A percentile compares a stretch with the other conserved stretches of the same genome.
These are phyloP conservation scores for Sarcophaga peregrina DNA, from an alignment of 1,140 invertebrate genomes.

Conservation along the genomic window DNA sequence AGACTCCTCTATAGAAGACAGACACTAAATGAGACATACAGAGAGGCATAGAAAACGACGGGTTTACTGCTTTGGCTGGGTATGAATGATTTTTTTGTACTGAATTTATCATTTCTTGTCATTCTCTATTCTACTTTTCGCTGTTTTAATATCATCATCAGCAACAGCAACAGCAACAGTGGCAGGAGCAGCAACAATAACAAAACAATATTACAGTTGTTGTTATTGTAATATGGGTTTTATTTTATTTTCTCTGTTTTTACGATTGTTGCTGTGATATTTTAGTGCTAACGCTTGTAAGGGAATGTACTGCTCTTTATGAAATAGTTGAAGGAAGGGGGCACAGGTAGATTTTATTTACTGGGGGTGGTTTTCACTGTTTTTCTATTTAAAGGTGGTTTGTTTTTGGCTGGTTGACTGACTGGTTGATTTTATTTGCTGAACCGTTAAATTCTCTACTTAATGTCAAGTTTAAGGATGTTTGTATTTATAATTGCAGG, in stretches of 20 bases:
- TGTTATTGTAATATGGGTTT: conserved; percentile 14
- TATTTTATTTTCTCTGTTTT: neutral
- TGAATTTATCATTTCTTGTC: conserved; percentile 5
- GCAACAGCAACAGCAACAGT: neutral
- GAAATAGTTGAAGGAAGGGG: neutral
- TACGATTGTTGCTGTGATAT: neutral
- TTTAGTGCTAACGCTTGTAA: neutral
- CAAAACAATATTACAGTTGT: neutral
- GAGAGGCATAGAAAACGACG: neutral
- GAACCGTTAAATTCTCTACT: conserved; percentile 6
- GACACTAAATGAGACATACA: neutral
- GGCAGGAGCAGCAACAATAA: neutral
- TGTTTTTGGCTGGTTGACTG: neutral
- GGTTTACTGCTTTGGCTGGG: neutral
- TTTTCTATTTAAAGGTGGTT: neutral
- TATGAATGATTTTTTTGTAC: neutral
- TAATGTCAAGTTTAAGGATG: conserved; percentile 10
- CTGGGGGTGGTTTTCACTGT: neutral
- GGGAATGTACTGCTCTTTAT: neutral
- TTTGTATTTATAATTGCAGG: conserved; percentile 6
- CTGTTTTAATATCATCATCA: neutral
- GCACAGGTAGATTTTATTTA: neutral
- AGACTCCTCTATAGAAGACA: neutral
- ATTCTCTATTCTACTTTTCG: neutral
- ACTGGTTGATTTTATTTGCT: conserved; percentile 4